Conservation (phyloP, 2,797 vertebrate genomes). For the Smutsia gigantea region DNA sequence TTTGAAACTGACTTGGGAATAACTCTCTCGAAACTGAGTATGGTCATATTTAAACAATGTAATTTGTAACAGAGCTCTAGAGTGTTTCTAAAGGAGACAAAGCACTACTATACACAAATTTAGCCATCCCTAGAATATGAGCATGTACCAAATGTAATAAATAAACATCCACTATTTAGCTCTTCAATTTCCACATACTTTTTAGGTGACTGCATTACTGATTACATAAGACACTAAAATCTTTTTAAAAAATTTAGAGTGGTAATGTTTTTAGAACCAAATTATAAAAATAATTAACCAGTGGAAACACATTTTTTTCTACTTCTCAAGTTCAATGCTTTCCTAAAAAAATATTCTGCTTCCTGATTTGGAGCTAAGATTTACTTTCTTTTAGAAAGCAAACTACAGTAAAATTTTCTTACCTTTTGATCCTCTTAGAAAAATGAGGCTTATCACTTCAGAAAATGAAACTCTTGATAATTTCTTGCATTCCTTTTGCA, state of each 20-base stretch:
- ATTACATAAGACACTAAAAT: constrained; percentile 64
- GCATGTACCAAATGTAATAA: constrained; percentile 55
- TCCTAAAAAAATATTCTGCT: constrained; percentile 54
- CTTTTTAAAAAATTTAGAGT: constrained; percentile 21
- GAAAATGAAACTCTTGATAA: constrained; percentile 21
- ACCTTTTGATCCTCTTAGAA: constrained; percentile 45
- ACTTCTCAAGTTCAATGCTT: constrained; percentile 48
- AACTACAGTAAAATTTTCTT: not conserved
- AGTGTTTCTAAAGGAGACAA: constrained; percentile 64
- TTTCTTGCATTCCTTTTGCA: constrained; percentile 16
- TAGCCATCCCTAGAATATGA: constrained; percentile 23
- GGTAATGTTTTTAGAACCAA: constrained; percentile 67
- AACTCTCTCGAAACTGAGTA: constrained; percentile 62
- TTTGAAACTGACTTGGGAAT: constrained; percentile 68
- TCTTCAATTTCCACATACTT: constrained; percentile 56
- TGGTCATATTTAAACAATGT: constrained; percentile 70
- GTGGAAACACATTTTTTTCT: constrained; percentile 12
- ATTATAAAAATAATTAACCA: constrained; percentile 69
- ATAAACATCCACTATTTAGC: constrained; percentile 35
- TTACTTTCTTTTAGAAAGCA: constrained; percentile 57
- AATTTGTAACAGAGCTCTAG: constrained; percentile 73
- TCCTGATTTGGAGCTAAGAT: constrained; percentile 65
- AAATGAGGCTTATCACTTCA: constrained; percentile 31
- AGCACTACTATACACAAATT: constrained; percentile 56
- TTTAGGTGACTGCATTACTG: constrained; percentile 59